Base-by-base conservation (phyloP, 2,888 invertebrate species). In the Tachina lurida region DNA sequence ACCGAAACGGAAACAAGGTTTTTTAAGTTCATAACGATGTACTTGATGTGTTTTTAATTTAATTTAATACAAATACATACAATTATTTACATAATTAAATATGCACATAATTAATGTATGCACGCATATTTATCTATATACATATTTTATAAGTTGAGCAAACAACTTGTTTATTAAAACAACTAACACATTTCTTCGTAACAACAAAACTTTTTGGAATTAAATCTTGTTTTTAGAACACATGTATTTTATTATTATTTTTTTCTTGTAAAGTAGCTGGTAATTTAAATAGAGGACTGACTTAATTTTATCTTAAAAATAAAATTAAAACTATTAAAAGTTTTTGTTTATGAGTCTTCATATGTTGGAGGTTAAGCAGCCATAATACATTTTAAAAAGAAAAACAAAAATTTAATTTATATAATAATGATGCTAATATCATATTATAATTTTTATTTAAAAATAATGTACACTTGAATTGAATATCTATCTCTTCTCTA, bases 401-500 rank as follows among this genome's bases (percentile, higher is more conserved):
- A 62, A 62, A 60, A 31, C 0, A 0, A 31, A 31, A 31, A 31
- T 31, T 31, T 31, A 31, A 41, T 60, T 15, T 39, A 31, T 60
- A 60, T n/a, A 22, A 39, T 3, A 62, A 43, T 62, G 43, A 65
- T 45, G 13, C 43, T 19, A 70, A 56, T 31, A 31, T 19, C 13
- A 49, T 52, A 49, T 62, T 17, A 19, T 49, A 49, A 49, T 49
- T 49, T 73, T 73, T 12, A 1, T 45, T 70, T 19, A 5, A 58
- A 60, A 49, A 19, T n/a, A 74, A 39, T 41, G 10, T 19, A 19
- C 52, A 49, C n/a, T 63, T 63, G n/a, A 45, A 62, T 68, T 13
- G 31, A 31, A 31, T 31, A 31, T 31, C 2, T 31, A 31, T 31
- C 2, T 31, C 47, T 56, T 49, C 43, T 67, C 10, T 58, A 52